Evolutionary conservation across 2,113 vertebrate species (phyloP), one percentile per base, ranked within the genome.

Genomic region (Xyliphius kryptos): DNA sequence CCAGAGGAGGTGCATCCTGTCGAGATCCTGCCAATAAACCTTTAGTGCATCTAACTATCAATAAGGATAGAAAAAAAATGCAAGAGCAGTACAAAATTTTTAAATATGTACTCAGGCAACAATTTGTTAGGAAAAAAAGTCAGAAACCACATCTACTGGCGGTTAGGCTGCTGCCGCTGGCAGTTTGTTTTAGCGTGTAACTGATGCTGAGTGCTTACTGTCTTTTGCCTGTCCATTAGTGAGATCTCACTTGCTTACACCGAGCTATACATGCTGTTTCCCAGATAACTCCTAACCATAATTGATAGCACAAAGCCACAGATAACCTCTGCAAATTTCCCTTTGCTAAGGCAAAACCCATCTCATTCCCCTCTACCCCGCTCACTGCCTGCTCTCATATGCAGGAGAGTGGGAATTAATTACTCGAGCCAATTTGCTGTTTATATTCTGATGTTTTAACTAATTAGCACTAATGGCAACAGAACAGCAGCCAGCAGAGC

Each of bases 371-470:
- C 68, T 22, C 60, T 58, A 76, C 76, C 76, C 69, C 69, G 52
- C 64, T 43, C 62, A 17, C 73, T 69, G 52, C 77, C 80, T 78
- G 71, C 81, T 81, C 82, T 80, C 88, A 84, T 87, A 91, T 85
- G 90, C 87, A 88, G 84, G 84, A 90, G 89, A 87, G 84, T 84
- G 83, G 87, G 91, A 95, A 97, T 97, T 97, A 94, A 97, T 98
- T 98, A 97, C 93, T 90, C 89, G 89, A 92, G 89, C 91, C 95
- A 94, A 97, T 95, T 96, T 95, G 91, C 88, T 93, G 89, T 95
- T 94, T 95, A 96, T 93, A 94, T 91, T 91, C 89, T 90, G 93
- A 97, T 97, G 96, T 97, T 98, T 98, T 97, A 97, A 97, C 95
- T 97, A 97, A 97, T 98, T 95, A 93, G 89, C 88, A 89, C 91